Percentiles rank a stretch among this genome's conserved stretches.
Conservation (phyloP, 1,140 invertebrate species). For the Dendroctonus valens region DNA sequence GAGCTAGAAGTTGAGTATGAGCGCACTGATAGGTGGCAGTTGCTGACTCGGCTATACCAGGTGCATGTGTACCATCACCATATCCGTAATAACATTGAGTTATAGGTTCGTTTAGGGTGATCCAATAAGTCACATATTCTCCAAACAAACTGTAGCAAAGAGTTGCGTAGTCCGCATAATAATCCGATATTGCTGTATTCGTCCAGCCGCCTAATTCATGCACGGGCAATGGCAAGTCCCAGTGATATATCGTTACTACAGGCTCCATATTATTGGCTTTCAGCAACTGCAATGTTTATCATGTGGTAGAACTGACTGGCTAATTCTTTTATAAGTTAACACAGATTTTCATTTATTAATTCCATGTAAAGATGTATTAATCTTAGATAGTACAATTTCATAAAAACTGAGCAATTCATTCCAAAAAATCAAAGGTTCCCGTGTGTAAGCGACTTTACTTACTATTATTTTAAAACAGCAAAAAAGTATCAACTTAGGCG, state of each 20-base stretch:
- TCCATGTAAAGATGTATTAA: too few species aligned
- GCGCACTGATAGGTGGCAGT: slow-evolving; percentile 51
- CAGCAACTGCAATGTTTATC: slow-evolving; percentile 50
- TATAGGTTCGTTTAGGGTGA: slow-evolving; percentile 49
- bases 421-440: too few species aligned
- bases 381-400: too few species aligned
- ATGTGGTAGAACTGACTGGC: slow-evolving; percentile 34
- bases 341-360: too few species aligned
- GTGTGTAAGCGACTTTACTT: too few species aligned
- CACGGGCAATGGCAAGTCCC: slow-evolving; percentile 43
- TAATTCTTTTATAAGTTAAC: slow-evolving; percentile 64
- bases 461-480: too few species aligned
- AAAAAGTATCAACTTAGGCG: too few species aligned
- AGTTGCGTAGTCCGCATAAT: slow-evolving; percentile 46
- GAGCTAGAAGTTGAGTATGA: slow-evolving; percentile 51
- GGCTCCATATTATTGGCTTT: slow-evolving; percentile 58
- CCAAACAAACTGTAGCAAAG: slow-evolving; percentile 37
- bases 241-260: slow-evolving; percentile 54
- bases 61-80: slow-evolving; percentile 20
- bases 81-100: slow-evolving; percentile 27
- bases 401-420: too few species aligned
- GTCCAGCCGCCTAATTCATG: slow-evolving; percentile 46
- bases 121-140: slow-evolving; percentile 36
- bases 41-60: slow-evolving; percentile 35
- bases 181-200: slow-evolving; percentile 38